Evolutionary conservation across 2,113 vertebrate species (phyloP).

Genomic region (Hippopotamus amphibius): DNA sequence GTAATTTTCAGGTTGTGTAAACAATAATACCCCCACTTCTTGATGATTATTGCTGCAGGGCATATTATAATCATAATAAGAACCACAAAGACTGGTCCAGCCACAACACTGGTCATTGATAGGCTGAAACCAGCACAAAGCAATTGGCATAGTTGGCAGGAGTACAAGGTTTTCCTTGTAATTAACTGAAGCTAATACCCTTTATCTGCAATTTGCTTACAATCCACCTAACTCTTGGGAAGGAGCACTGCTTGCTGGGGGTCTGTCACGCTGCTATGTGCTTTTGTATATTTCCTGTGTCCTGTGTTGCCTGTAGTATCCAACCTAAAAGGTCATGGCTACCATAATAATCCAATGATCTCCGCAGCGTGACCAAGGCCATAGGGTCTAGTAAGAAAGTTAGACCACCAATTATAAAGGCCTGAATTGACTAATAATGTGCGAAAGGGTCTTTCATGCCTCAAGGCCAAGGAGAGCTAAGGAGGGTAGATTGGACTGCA

Average conservation of each 20-base stretch:
- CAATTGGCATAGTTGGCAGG: neutral
- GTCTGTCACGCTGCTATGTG: neutral
- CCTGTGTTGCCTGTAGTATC: neutral
- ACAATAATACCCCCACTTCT: neutral
- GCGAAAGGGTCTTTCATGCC: neutral
- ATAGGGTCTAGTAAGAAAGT: neutral
- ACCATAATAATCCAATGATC: neutral
- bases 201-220: neutral
- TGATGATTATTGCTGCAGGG: neutral
- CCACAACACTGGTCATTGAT: neutral
- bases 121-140: neutral
- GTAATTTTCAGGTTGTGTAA: neutral
- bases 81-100: neutral
- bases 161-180: neutral
- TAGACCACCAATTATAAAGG: neutral
- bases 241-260: neutral
- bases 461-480: neutral
- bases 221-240: neutral
- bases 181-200: neutral
- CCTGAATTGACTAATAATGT: neutral
- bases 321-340: neutral
- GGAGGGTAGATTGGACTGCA: neutral
- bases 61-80: neutral
- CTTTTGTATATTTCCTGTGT: neutral
- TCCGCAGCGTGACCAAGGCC: neutral